Conservation (phyloP, 2,888 invertebrate genomes). For the Himalopsyche japonica region DNA sequence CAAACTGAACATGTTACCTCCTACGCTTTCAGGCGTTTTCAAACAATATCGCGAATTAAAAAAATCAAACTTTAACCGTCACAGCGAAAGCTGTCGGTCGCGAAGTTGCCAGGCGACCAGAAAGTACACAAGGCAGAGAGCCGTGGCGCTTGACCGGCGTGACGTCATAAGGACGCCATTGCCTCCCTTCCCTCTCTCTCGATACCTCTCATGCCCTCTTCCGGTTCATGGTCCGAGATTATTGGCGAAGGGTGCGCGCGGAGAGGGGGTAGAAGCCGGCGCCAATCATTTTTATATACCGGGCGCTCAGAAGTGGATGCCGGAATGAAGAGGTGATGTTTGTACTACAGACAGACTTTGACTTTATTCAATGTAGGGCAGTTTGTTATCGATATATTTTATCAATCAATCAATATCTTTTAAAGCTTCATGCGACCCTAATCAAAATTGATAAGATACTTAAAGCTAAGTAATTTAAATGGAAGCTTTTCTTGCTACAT, state of each 20-base stretch:
- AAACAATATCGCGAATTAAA: neutral
- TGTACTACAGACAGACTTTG: neutral
- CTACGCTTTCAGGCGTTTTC: neutral
- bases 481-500: too few relatives aligned
- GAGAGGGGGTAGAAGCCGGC: neutral
- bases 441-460: too few relatives aligned
- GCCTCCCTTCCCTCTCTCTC: constrained; percentile 10
- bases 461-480: too few relatives aligned
- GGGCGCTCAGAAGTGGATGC: constrained; percentile 12
- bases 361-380: neutral
- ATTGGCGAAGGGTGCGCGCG: constrained; percentile 2
- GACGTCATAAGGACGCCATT: constrained; percentile 33
- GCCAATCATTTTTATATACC: constrained; percentile 8
- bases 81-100: constrained; percentile 25
- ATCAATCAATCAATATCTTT: too few relatives aligned
- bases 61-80: constrained; percentile 5
- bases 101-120: constrained; percentile 39
- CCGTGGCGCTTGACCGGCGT: constrained; percentile 35
- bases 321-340: constrained; percentile 6
- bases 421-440: too few relatives aligned
- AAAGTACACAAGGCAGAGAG: constrained; percentile 27
- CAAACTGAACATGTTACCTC: too few relatives aligned
- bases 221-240: constrained; percentile 23
- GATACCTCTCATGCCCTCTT: neutral
- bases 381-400: neutral